A percentile compares a stretch with the other conserved stretches of the same genome.
Evolutionary conservation across 2,888 invertebrate genomes (phyloP).

Genomic region (Clusia tigrina): DNA sequence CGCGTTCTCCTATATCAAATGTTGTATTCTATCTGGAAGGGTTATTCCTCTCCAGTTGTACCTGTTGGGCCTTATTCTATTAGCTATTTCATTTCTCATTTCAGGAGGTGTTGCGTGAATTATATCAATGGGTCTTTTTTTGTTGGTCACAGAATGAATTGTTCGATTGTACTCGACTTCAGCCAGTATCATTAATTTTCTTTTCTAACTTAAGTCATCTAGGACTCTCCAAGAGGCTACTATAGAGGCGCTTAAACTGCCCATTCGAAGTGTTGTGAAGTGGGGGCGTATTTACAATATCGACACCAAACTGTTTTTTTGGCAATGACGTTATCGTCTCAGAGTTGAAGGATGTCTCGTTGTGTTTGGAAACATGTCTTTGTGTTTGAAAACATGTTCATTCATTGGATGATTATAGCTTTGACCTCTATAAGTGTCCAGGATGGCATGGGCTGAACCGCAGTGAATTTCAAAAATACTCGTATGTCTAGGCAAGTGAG

Average conservation of each 20-base stretch:
- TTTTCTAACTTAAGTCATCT: constrained; percentile 29
- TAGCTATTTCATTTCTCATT: not conserved
- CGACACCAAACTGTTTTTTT: not conserved
- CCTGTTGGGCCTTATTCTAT: not conserved
- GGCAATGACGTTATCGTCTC: constrained; percentile 8
- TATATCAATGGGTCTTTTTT: constrained; percentile 26
- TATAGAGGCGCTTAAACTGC: constrained; percentile 24
- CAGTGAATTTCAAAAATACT: not conserved
- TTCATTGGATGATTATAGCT: not conserved
- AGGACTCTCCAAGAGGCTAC: constrained; percentile 22
- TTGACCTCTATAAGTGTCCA: not conserved
- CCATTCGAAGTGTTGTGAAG: constrained; percentile 28
- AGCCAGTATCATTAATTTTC: constrained; percentile 23
- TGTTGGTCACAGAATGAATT: constrained; percentile 22
- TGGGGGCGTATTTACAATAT: constrained; percentile 24
- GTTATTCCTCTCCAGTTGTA: constrained; percentile 16
- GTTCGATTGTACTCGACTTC: constrained; percentile 31
- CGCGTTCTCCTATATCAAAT: constrained; percentile 27
- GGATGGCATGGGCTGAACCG: not conserved
- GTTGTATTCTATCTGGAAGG: constrained; percentile 20
- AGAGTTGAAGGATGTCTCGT: not conserved
- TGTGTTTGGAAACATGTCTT: constrained; percentile 2
- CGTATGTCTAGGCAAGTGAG: not conserved
- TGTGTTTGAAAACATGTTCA: not conserved
- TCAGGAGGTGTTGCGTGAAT: constrained; percentile 11